Conservation (phyloP, 1,140 invertebrate genomes). For the Lutraria rhynchaena region DNA sequence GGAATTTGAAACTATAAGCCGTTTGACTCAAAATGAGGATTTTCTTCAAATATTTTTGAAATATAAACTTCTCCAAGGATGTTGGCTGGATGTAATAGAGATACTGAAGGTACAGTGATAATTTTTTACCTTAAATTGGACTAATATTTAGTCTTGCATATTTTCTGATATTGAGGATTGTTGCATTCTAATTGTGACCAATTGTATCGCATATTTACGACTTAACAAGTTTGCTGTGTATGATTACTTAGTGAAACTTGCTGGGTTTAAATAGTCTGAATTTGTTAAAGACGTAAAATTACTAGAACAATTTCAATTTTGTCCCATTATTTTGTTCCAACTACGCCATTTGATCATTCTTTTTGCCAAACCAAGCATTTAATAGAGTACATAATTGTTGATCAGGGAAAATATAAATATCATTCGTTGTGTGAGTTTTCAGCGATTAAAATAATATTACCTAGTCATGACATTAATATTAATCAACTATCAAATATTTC, state of each 20-base stretch:
- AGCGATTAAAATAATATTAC: too few species aligned
- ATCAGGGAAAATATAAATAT: too few species aligned
- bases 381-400: too few species aligned
- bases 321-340: too few species aligned
- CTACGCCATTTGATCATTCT: background rate
- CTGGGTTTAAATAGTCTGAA: background rate
- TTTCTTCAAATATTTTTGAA: constrained; percentile 16
- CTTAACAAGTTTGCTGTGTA: too few species aligned
- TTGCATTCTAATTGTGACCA: background rate
- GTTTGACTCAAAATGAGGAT: background rate
- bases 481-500: too few species aligned
- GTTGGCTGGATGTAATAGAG: constrained; percentile 1
- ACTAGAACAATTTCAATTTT: too few species aligned
- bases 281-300: background rate
- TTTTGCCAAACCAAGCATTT: too few species aligned
- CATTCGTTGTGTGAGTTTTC: too few species aligned
- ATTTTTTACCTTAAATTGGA: too few species aligned
- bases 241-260: background rate
- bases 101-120: constrained; percentile 39
- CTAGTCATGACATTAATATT: too few species aligned
- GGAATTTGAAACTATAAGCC: too few species aligned
- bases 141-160: background rate
- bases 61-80: background rate
- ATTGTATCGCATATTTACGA: background rate
- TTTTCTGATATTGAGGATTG: background rate